Evolutionary conservation across 1,140 invertebrate genomes (phyloP).

Genomic region (Schlechtendalia chinensis): DNA sequence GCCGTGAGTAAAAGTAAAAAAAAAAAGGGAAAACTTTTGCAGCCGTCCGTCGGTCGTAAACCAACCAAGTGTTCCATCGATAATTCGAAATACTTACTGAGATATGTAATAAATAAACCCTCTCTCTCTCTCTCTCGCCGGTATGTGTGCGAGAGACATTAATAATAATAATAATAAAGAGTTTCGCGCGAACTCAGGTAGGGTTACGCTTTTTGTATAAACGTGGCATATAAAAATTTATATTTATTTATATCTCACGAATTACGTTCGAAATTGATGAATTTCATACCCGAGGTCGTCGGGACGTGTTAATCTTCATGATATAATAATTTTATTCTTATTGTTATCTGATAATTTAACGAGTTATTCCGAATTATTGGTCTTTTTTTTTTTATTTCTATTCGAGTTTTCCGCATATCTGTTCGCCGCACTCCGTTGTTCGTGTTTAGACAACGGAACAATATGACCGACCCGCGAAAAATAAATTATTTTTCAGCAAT

Average conservation of each 20-base stretch:
- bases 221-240: neutral
- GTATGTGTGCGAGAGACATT: neutral
- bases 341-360: neutral
- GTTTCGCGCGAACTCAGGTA: no score
- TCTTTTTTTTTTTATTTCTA: neutral
- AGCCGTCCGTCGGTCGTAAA: neutral
- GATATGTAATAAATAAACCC: no score
- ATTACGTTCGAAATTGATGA: neutral
- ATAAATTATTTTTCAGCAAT: neutral
- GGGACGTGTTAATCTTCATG: neutral
- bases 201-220: neutral
- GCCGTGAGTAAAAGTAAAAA: conserved; percentile 19
- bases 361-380: no score
- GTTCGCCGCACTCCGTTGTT: neutral
- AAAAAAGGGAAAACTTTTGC: neutral
- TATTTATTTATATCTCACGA: neutral
- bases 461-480: neutral
- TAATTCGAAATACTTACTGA: neutral
- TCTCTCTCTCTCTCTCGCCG: no score
- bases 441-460: neutral
- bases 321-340: no score
- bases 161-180: no score
- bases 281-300: neutral
- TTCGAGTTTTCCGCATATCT: neutral
- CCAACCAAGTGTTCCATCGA: no score